Conservation (phyloP, 2,888 invertebrate genomes). For the Nymphalis polychloros region DNA sequence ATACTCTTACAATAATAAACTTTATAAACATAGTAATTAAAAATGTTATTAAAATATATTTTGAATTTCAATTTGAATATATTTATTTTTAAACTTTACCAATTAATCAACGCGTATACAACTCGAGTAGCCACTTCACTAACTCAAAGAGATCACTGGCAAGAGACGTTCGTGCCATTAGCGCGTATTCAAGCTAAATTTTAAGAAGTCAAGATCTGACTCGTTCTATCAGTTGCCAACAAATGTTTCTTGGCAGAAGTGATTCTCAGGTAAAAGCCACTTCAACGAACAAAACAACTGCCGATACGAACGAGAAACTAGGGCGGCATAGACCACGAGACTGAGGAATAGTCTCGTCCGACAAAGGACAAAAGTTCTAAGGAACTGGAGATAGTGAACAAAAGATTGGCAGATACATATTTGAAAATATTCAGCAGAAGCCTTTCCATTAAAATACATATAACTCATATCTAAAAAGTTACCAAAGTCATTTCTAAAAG, state of each 20-base stretch:
- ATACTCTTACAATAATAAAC: too few relatives aligned
- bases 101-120: neutral
- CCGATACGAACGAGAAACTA: conserved; percentile 54
- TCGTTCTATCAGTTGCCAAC: conserved; percentile 18
- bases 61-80: neutral
- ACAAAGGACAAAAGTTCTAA: conserved; percentile 20
- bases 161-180: neutral
- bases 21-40: too few relatives aligned
- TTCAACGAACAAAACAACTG: conserved; percentile 59
- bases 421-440: neutral
- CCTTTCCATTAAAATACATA: neutral
- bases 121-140: neutral
- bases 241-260: conserved; percentile 33
- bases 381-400: conserved; percentile 1
- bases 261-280: conserved; percentile 62
- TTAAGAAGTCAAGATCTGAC: conserved; percentile 18
- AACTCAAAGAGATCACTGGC: neutral
- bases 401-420: neutral
- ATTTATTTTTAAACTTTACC: neutral
- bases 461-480: neutral
- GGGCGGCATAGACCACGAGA: conserved; percentile 48
- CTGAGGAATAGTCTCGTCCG: conserved; percentile 24
- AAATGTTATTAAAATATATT: too few relatives aligned
- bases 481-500: too few relatives aligned
- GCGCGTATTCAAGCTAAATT: conserved; percentile 10